These are phyloP conservation scores for Bombus confusus DNA, from an alignment of 1,140 invertebrate species.

Conservation along the genomic window DNA sequence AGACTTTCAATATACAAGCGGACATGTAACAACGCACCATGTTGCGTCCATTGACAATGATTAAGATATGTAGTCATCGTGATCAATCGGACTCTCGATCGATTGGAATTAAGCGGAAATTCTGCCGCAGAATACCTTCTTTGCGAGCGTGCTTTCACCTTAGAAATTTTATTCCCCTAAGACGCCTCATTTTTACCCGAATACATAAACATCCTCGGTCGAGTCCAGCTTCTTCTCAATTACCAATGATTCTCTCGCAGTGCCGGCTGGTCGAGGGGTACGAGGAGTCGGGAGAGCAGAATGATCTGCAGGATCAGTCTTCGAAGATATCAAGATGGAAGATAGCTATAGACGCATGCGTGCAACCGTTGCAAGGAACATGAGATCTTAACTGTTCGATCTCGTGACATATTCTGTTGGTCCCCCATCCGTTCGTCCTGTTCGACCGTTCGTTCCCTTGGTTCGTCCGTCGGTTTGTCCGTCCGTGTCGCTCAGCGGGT, in stretches of 20 bases:
- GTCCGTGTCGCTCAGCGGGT: constrained; percentile 76
- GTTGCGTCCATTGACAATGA: neutral
- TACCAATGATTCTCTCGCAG: neutral
- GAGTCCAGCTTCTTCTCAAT: constrained; percentile 4
- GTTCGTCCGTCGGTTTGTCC: constrained; percentile 66
- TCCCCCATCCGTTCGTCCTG: constrained; percentile 57
- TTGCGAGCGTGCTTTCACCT: too few relatives aligned
- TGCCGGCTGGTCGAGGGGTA: constrained; percentile 34
- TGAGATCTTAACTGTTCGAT: constrained; percentile 78
- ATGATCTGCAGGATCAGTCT: constrained; percentile 70
- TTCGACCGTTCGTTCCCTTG: constrained; percentile 52
- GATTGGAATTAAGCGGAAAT: neutral
- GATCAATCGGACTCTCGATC: neutral
- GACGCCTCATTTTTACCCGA: too few relatives aligned
- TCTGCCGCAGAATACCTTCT: neutral
- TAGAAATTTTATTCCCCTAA: too few relatives aligned
- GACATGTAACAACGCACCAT: neutral
- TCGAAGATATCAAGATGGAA: constrained; percentile 71
- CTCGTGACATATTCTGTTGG: constrained; percentile 73
- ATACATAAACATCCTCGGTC: too few relatives aligned
- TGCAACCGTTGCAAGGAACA: constrained; percentile 69
- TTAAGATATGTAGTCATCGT: neutral
- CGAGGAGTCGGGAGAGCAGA: constrained; percentile 52
- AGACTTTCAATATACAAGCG: too few relatives aligned
- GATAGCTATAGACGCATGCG: constrained; percentile 70